Conservation (phyloP, 2,888 invertebrate genomes). For the Ditula angustiorana region DNA sequence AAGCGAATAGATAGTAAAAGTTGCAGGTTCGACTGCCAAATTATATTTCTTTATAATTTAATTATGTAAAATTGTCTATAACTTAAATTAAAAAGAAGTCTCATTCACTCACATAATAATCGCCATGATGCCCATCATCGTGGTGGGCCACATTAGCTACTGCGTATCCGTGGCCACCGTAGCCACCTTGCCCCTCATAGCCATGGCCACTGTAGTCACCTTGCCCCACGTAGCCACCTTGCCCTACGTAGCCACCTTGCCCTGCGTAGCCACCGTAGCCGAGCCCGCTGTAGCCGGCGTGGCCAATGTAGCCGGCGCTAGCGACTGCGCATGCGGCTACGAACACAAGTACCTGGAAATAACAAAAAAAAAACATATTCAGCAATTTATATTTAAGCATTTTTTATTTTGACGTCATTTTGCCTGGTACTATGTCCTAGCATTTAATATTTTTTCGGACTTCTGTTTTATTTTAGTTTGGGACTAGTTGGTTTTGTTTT, state of each 20-base stretch:
- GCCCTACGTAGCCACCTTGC: slow-evolving; percentile 49
- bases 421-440: no score
- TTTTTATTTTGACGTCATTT: no score
- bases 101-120: slow-evolving; percentile 78
- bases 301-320: slow-evolving; percentile 54
- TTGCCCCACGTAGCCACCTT: slow-evolving; percentile 48
- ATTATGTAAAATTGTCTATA: no score
- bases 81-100: no score
- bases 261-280: slow-evolving; percentile 51
- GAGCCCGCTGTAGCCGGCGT: slow-evolving; percentile 44
- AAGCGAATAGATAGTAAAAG: no score
- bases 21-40: no score
- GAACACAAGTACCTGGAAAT: slow-evolving; percentile 65
- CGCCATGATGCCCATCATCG: slow-evolving; percentile 60
- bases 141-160: slow-evolving; percentile 37
- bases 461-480: no score
- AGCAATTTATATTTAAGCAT: not conserved
- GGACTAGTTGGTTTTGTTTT: no score
- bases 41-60: no score
- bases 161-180: slow-evolving; percentile 45
- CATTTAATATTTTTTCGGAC: no score
- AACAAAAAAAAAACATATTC: not conserved
- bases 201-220: slow-evolving; percentile 42
- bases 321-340: slow-evolving; percentile 62
- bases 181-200: slow-evolving; percentile 45